Conservation (phyloP, 2,888 invertebrate genomes). For the Sinhomidia bicolor region DNA sequence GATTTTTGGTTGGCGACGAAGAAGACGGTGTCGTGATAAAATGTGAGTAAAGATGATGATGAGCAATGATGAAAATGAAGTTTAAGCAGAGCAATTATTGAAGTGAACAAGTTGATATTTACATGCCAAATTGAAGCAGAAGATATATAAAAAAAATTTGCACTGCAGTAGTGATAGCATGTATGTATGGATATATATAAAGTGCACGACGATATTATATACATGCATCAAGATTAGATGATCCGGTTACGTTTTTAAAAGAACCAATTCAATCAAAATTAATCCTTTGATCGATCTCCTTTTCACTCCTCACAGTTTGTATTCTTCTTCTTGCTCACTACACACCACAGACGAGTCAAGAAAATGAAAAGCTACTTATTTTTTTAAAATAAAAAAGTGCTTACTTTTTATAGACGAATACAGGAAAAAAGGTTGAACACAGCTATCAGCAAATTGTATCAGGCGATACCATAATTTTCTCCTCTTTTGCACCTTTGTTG, state of each 20-base stretch:
- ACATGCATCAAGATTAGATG: conserved; percentile 26
- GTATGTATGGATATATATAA: conserved; percentile 5
- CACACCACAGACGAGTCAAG: background rate
- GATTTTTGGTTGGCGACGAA: conserved; percentile 2
- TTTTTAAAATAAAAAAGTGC: background rate
- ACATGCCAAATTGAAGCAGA: conserved; percentile 56
- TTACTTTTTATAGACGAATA: background rate
- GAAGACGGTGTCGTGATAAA: conserved; percentile 17
- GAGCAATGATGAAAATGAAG: conserved; percentile 66
- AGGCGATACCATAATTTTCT: conserved; percentile 12
- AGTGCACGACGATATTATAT: no score
- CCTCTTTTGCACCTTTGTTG: conserved; percentile 15
- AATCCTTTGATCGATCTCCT: conserved; percentile 46
- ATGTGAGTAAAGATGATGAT: conserved; percentile 53
- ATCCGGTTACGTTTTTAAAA: conserved; percentile 46
- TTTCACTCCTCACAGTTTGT: background rate
- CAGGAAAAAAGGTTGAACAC: background rate
- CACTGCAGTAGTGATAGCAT: no score
- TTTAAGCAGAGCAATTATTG: conserved; percentile 67
- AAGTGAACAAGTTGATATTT: conserved; percentile 54
- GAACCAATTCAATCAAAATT: conserved; percentile 66
- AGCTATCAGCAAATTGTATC: conserved; percentile 34
- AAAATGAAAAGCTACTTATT: background rate
- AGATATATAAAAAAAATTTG: conserved; percentile 14
- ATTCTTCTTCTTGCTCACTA: background rate